Percentiles rank a stretch among this genome's conserved stretches.
Conservation (phyloP, 1,140 invertebrate species). For the Drosophila sp. region DNA sequence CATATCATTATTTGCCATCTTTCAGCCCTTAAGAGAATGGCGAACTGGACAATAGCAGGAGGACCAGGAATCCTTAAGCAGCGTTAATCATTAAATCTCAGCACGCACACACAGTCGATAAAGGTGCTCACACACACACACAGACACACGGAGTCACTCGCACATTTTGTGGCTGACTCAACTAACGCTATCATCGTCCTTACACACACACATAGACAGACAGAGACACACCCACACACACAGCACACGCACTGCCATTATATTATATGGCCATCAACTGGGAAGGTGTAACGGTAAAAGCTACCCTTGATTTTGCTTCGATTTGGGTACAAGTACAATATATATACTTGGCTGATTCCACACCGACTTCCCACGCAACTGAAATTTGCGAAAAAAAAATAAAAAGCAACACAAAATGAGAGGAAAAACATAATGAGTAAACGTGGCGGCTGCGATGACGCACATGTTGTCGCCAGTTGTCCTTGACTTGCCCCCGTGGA, state of each 20-base stretch:
- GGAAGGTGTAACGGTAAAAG: constrained; percentile 58
- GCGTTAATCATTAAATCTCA: constrained; percentile 76
- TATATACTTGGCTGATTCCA: not conserved
- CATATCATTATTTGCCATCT: constrained; percentile 21
- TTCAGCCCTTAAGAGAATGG: constrained; percentile 54
- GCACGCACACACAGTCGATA: constrained; percentile 62
- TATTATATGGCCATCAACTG: constrained; percentile 22
- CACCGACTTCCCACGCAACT: constrained; percentile 52
- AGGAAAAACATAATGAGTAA: constrained; percentile 69
- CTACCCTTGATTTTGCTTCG: constrained; percentile 52
- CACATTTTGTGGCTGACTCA: constrained; percentile 35
- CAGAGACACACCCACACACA: constrained; percentile 16
- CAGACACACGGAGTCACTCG: not conserved
- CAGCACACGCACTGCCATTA: constrained; percentile 21
- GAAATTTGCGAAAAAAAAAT: constrained; percentile 42
- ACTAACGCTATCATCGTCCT: constrained; percentile 42
- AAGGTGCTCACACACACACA: constrained; percentile 53
- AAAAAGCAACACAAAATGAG: constrained; percentile 28
- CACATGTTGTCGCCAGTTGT: constrained; percentile 79
- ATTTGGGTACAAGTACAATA: constrained; percentile 8
- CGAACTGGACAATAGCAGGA: constrained; percentile 23
- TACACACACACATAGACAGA: constrained; percentile 25
- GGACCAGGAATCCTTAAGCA: constrained; percentile 3
- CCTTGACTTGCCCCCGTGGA: constrained; percentile 46
- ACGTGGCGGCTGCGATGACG: constrained; percentile 71